Evolutionary conservation across 2,888 invertebrate genomes (phyloP).

Genomic region (Ectemnius lituratus): DNA sequence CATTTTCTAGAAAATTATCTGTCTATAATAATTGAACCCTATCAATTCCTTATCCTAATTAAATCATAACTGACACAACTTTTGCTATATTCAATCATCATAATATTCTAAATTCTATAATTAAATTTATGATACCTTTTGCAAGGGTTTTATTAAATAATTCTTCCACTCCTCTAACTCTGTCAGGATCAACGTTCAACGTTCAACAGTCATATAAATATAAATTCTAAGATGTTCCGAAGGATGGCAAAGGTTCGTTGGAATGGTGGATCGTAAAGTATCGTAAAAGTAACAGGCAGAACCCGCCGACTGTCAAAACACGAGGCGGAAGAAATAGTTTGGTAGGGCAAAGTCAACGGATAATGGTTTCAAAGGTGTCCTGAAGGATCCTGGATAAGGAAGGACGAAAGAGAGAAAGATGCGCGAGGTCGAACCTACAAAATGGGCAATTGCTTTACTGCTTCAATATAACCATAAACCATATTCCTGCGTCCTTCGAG

Average conservation of each 20-base stretch:
- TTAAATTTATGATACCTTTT: too few species aligned
- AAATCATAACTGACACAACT: neutral
- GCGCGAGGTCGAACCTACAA: conserved; percentile 35
- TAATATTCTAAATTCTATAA: neutral
- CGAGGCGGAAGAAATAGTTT: conserved; percentile 56
- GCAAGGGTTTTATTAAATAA: too few species aligned
- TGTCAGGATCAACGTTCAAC: too few species aligned
- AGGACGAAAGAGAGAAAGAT: conserved; percentile 8
- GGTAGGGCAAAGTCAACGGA: conserved; percentile 43
- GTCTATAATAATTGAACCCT: neutral
- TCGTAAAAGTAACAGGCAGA: conserved; percentile 73
- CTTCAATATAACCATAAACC: conserved; percentile 69
- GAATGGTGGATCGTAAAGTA: conserved; percentile 16
- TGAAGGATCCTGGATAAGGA: too few species aligned
- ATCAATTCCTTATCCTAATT: neutral
- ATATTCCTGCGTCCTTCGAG: conserved; percentile 53
- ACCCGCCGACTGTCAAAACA: conserved; percentile 76
- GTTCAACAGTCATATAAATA: neutral
- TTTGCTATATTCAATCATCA: neutral
- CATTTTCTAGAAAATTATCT: conserved; percentile 49
- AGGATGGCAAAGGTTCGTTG: too few species aligned
- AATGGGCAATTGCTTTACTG: conserved; percentile 66
- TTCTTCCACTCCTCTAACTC: too few species aligned
- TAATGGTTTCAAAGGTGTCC: conserved; percentile 38
- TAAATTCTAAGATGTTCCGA: too few species aligned